phyloP scores from a whole-genome alignment of 2,888 invertebrate species.

The Clivina fossor region DNA sequence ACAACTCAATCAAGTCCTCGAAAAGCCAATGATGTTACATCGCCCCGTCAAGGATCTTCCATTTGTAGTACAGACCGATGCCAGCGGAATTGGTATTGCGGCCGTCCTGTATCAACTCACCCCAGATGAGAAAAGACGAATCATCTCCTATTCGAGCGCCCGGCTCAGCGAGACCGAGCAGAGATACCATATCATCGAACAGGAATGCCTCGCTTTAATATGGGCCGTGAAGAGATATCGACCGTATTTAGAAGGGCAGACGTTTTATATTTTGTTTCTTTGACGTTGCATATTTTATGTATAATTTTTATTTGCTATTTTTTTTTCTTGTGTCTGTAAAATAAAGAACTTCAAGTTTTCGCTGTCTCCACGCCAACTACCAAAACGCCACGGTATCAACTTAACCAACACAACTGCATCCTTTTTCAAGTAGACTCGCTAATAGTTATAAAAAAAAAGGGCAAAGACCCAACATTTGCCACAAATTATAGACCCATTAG shows the following conservation, averaged over 20 bases:
- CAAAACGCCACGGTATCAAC: too few species aligned
- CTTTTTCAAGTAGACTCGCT: too few species aligned
- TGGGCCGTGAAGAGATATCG: conserved; percentile 41
- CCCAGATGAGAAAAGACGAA: conserved; percentile 5
- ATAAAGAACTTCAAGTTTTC: too few species aligned
- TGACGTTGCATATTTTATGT: too few species aligned
- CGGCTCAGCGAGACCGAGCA: conserved; percentile 32
- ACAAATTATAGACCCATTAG: conserved; percentile 43
- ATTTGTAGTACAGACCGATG: conserved; percentile 40
- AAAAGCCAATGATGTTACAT: conserved; percentile 34
- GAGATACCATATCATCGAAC: conserved; percentile 41
- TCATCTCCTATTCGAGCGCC: conserved; percentile 40
- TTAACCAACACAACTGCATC: too few species aligned
- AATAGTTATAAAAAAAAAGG: too few species aligned
- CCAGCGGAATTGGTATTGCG: conserved; percentile 38
- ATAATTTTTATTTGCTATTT: too few species aligned
- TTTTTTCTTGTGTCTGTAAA: too few species aligned
- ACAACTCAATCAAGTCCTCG: conserved; percentile 30
- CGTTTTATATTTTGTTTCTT: too few species aligned
- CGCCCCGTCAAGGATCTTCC: conserved; percentile 36
- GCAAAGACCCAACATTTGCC: too few species aligned
- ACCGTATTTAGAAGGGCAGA: conserved; percentile 38
- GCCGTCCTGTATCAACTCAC: conserved; percentile 41
- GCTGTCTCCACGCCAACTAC: too few species aligned
- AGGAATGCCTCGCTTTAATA: conserved; percentile 40